Evolutionary conservation across 2,113 vertebrate genomes (phyloP).

Genomic region (Illadopsis cleaveri): DNA sequence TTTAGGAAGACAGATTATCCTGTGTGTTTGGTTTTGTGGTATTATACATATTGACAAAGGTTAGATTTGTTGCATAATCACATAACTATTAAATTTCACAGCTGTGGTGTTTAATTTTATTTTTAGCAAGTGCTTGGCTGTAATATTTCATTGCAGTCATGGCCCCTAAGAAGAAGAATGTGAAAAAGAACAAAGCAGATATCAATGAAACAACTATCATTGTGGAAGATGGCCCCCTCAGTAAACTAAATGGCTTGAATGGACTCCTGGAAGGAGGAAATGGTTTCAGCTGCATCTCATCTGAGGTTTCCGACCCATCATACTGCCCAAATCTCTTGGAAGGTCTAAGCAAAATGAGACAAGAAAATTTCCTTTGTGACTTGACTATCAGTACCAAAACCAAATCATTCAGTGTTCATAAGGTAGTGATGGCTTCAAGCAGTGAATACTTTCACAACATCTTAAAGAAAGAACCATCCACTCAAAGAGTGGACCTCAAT

Average conservation of each 20-base stretch:
- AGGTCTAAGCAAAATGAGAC: slow-evolving; percentile 92
- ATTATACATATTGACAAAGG: not conserved
- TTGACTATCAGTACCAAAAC: slow-evolving; percentile 93
- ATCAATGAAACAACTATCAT: slow-evolving; percentile 91
- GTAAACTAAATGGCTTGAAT: slow-evolving; percentile 90
- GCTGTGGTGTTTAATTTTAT: slow-evolving; percentile 8
- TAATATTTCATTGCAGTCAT: slow-evolving; percentile 85
- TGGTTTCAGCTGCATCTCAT: slow-evolving; percentile 94
- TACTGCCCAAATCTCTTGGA: slow-evolving; percentile 93
- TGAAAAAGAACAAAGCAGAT: slow-evolving; percentile 92
- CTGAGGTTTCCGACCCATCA: slow-evolving; percentile 87
- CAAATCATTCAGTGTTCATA: slow-evolving; percentile 95
- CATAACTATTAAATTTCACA: slow-evolving; percentile 17
- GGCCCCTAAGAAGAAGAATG: slow-evolving; percentile 98
- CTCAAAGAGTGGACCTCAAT: slow-evolving; percentile 90
- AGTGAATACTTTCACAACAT: slow-evolving; percentile 92
- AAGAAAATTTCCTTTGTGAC: slow-evolving; percentile 94
- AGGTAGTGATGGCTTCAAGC: slow-evolving; percentile 95
- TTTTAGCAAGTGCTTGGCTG: slow-evolving; percentile 81
- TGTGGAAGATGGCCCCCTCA: slow-evolving; percentile 90
- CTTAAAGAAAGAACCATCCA: slow-evolving; percentile 89
- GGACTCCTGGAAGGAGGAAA: slow-evolving; percentile 91
- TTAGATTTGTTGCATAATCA: not conserved
- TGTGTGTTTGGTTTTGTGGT: not conserved
- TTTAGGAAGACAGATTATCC: not conserved